Percentiles rank a stretch among this genome's conserved stretches.
Evolutionary conservation across 1,140 invertebrate genomes (phyloP).

Genomic region (Drosophila asahinai): DNA sequence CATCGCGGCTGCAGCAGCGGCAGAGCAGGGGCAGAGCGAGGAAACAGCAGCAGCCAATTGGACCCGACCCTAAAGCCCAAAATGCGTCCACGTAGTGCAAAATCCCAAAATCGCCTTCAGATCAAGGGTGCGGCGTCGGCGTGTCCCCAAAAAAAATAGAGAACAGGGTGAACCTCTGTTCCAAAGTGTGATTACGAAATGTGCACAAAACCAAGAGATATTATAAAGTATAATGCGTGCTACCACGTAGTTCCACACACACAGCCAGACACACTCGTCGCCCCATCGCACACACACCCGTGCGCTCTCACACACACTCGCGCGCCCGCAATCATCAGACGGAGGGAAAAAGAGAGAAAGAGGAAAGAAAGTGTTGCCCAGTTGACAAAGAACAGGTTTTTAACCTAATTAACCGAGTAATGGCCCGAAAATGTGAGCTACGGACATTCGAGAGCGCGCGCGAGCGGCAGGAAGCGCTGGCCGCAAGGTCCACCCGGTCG

Average conservation of each 20-base stretch:
- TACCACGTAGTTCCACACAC: conserved; percentile 72
- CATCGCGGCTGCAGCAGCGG: conserved; percentile 6
- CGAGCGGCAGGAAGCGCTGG: conserved; percentile 9
- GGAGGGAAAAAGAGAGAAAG: conserved; percentile 24
- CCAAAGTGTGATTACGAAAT: conserved; percentile 77
- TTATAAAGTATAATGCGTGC: conserved; percentile 72
- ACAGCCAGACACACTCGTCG: conserved; percentile 20
- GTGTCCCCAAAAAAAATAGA: conserved; percentile 3
- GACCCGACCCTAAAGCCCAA: conserved; percentile 13
- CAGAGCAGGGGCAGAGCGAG: background rate
- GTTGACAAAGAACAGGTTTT: conserved; percentile 82
- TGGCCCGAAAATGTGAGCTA: conserved; percentile 37
- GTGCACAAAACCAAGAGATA: conserved; percentile 52
- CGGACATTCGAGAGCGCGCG: conserved; percentile 13
- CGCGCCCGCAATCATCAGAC: conserved; percentile 1
- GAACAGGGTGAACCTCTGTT: conserved; percentile 40
- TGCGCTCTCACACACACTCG: conserved; percentile 10
- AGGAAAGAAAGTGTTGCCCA: conserved; percentile 76
- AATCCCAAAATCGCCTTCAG: conserved; percentile 45
- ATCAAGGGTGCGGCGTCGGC: conserved; percentile 61
- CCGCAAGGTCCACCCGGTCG: conserved; percentile 15
- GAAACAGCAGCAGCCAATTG: background rate
- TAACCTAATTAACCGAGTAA: conserved; percentile 73
- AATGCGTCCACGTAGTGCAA: conserved; percentile 79
- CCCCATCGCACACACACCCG: conserved; percentile 6